These are phyloP conservation scores for Drosophila stalkeri DNA, from an alignment of 2,888 invertebrate species.

Conservation along the genomic window DNA sequence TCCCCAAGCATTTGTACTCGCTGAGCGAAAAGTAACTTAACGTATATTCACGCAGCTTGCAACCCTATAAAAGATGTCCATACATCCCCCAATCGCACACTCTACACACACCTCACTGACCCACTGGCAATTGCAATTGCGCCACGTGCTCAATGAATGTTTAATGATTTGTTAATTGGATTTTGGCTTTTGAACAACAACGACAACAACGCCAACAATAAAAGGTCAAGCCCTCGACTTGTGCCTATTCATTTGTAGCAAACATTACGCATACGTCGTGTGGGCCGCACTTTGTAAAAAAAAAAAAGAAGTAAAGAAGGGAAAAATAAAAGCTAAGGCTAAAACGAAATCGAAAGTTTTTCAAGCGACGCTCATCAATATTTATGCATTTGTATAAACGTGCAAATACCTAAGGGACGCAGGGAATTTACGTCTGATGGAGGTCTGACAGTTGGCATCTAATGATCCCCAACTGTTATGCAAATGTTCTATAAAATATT, in stretches of 20 bases:
- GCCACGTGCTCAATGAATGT: slow-evolving; percentile 84
- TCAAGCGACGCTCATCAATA: slow-evolving; percentile 69
- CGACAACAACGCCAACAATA: slow-evolving; percentile 12
- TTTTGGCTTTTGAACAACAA: slow-evolving; percentile 79
- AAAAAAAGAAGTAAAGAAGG: not conserved
- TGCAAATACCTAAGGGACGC: slow-evolving; percentile 74
- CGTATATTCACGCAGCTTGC: slow-evolving; percentile 17
- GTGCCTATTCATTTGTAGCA: slow-evolving; percentile 69
- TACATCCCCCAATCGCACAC: not conserved
- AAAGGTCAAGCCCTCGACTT: slow-evolving; percentile 17
- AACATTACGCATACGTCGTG: slow-evolving; percentile 49
- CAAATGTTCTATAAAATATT: slow-evolving; percentile 51
- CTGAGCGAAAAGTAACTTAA: slow-evolving; percentile 38
- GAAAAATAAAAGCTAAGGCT: not conserved
- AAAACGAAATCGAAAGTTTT: slow-evolving; percentile 9
- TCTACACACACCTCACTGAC: slow-evolving; percentile 33
- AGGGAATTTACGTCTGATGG: slow-evolving; percentile 63
- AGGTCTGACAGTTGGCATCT: slow-evolving; percentile 70
- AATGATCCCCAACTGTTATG: slow-evolving; percentile 77
- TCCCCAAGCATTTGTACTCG: slow-evolving; percentile 67
- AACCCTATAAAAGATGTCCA: slow-evolving; percentile 42
- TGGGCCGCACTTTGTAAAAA: slow-evolving; percentile 21
- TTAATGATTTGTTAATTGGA: slow-evolving; percentile 85
- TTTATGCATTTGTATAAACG: slow-evolving; percentile 72
- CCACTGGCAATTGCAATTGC: slow-evolving; percentile 73